Evolutionary conservation across 1,140 invertebrate species (phyloP).

Genomic region (Drosophila navojoa): DNA sequence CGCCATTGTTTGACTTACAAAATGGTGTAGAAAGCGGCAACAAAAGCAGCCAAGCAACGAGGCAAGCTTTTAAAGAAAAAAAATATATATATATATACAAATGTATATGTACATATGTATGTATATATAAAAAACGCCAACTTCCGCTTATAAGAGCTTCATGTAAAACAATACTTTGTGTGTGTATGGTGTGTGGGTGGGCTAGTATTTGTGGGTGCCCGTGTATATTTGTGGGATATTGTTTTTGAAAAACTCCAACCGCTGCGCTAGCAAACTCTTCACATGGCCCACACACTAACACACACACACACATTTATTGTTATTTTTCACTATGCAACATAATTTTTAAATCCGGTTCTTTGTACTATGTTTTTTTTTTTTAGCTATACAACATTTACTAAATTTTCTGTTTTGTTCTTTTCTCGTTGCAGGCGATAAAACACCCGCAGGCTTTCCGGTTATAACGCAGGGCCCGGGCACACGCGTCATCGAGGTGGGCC

Average conservation of each 20-base stretch:
- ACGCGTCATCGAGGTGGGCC: slow-evolving; percentile 97
- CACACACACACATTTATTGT: slow-evolving; percentile 21
- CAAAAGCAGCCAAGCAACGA: slow-evolving; percentile 64
- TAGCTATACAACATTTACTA: slow-evolving; percentile 28
- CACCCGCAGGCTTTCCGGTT: slow-evolving; percentile 95
- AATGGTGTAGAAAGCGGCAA: slow-evolving; percentile 74
- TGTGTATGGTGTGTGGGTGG: slow-evolving; percentile 16
- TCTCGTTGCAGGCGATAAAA: slow-evolving; percentile 88
- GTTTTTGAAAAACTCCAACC: slow-evolving; percentile 64
- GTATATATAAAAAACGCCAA: slow-evolving; percentile 58
- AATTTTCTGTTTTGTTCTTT: slow-evolving; percentile 31
- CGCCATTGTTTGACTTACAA: slow-evolving; percentile 79
- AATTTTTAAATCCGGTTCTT: slow-evolving; percentile 66
- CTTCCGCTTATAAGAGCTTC: slow-evolving; percentile 78
- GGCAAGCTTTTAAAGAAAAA: slow-evolving; percentile 46
- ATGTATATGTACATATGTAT: too few relatives aligned
- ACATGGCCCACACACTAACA: slow-evolving; percentile 30
- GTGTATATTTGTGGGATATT: slow-evolving; percentile 60
- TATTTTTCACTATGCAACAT: slow-evolving; percentile 61
- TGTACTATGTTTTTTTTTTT: slow-evolving; percentile 21
- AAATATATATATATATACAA: too few relatives aligned
- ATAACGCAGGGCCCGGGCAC: slow-evolving; percentile 91
- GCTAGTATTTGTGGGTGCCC: slow-evolving; percentile 4
- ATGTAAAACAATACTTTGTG: slow-evolving; percentile 78
- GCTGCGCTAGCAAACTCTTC: slow-evolving; percentile 14